Evolutionary conservation across 2,888 invertebrate species (phyloP).

Genomic region (Athalia cordata): DNA sequence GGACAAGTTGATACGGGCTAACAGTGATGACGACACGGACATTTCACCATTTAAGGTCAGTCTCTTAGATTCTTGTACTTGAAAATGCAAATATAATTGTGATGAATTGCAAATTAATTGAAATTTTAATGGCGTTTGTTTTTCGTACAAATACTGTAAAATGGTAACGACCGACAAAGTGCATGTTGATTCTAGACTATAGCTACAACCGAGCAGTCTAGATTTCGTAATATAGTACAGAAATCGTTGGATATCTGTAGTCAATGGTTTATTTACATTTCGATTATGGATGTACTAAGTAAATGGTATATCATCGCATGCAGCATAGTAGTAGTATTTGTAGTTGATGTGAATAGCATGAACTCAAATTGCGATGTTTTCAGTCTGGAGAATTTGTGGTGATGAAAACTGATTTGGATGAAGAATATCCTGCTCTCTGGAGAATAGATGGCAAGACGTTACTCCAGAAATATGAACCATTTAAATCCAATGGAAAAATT

Average conservation of each 20-base stretch:
- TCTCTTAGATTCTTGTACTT: not conserved
- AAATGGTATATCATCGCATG: conserved; percentile 27
- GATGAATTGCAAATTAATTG: not conserved
- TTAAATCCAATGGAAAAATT: conserved; percentile 87
- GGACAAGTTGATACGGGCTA: conserved; percentile 66
- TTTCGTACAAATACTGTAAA: not conserved
- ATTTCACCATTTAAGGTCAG: conserved; percentile 70
- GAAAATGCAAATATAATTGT: not conserved
- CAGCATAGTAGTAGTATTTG: no score
- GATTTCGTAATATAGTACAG: not conserved
- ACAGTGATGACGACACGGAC: conserved; percentile 69
- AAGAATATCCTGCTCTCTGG: conserved; percentile 93
- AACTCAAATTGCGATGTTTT: conserved; percentile 61
- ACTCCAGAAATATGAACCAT: conserved; percentile 88
- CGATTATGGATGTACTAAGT: not conserved
- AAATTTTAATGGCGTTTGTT: not conserved
- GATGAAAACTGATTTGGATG: conserved; percentile 85
- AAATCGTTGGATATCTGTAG: not conserved
- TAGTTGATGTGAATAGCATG: not conserved
- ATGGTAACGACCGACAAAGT: not conserved
- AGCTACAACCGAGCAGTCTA: conserved; percentile 26
- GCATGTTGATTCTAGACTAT: conserved; percentile 26
- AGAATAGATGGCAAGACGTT: conserved; percentile 91
- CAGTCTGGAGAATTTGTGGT: conserved; percentile 94
- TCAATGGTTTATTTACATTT: not conserved